Evolutionary conservation across 2,113 vertebrate genomes (phyloP).

Genomic region (Ploceus nigricollis): DNA sequence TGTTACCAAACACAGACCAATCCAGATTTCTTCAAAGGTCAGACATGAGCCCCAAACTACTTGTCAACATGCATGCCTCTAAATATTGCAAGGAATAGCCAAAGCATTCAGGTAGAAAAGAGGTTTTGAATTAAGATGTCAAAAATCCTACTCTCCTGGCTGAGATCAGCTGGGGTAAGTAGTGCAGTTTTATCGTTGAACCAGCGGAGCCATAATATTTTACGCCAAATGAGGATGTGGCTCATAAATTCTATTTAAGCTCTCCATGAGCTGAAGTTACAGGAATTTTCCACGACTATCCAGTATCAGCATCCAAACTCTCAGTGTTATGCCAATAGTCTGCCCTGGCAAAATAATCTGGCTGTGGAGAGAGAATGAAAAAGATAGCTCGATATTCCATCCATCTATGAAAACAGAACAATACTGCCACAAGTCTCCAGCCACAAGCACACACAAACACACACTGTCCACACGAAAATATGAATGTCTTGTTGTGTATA

Average conservation of each 20-base stretch:
- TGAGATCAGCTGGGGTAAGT: not conserved
- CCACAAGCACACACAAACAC: not conserved
- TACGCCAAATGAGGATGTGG: constrained; percentile 35
- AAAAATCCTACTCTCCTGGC: not conserved
- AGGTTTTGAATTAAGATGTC: constrained; percentile 8
- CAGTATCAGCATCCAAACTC: constrained; percentile 31
- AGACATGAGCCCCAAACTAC: not conserved
- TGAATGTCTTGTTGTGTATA: not conserved
- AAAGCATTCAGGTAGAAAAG: constrained; percentile 29
- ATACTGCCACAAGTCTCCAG: not conserved
- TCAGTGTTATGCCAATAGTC: constrained; percentile 16
- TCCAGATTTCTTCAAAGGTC: not conserved
- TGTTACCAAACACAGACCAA: not conserved
- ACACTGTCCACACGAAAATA: not conserved
- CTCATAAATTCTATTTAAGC: constrained; percentile 56
- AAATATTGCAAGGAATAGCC: not conserved
- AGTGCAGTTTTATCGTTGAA: constrained; percentile 12
- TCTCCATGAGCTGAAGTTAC: constrained; percentile 50
- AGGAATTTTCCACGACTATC: constrained; percentile 60
- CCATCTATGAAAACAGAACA: not conserved
- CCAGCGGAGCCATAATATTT: constrained; percentile 15
- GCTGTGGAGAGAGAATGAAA: not conserved
- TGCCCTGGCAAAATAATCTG: constrained; percentile 22
- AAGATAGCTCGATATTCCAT: not conserved
- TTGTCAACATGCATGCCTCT: not conserved